Evolutionary conservation across 2,797 vertebrate species (phyloP).

Genomic region (Dryobates pubescens): DNA sequence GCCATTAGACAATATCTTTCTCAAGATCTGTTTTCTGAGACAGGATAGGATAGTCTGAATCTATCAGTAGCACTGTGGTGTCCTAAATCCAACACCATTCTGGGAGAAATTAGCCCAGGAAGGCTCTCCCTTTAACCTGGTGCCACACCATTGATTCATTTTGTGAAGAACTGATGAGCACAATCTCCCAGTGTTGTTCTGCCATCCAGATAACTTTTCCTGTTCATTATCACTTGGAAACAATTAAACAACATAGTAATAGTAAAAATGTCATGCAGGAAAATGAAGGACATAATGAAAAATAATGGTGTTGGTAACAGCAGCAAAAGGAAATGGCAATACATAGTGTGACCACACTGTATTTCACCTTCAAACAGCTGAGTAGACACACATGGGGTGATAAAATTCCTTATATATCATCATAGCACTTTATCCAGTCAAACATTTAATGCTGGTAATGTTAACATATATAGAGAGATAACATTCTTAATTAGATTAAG

Average conservation of each 20-base stretch:
- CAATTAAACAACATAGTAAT: background rate
- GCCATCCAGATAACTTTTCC: background rate
- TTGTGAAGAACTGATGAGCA: background rate
- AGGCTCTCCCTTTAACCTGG: background rate
- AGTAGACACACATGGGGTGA: accelerated
- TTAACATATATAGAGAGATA: background rate
- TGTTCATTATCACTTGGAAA: background rate
- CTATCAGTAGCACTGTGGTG: background rate
- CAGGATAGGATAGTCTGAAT: background rate
- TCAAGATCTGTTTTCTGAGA: background rate
- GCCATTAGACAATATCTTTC: background rate
- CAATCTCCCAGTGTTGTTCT: background rate
- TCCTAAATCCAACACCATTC: background rate
- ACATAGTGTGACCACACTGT: background rate
- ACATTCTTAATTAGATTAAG: background rate
- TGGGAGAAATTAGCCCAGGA: background rate
- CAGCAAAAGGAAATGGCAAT: background rate
- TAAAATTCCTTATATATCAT: background rate
- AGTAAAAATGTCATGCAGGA: background rate
- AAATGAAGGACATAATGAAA: background rate
- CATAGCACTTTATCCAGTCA: background rate
- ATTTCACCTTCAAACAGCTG: background rate
- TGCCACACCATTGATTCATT: background rate
- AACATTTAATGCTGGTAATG: background rate
- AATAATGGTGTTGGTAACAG: background rate